These are phyloP conservation scores for Synanthedon vespiformis DNA, from an alignment of 2,888 invertebrate genomes.

Conservation along the genomic window DNA sequence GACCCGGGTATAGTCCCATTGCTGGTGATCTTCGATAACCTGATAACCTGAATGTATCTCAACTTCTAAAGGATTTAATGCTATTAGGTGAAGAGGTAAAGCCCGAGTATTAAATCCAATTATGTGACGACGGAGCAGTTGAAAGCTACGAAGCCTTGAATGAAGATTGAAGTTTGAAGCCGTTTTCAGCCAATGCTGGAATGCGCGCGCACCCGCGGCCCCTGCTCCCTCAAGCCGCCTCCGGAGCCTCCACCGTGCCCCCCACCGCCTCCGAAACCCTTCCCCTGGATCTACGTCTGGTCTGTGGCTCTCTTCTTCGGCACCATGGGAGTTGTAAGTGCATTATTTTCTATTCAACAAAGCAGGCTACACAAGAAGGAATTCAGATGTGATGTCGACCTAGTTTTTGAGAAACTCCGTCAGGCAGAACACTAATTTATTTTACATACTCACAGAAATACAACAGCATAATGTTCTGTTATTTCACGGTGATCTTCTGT, in stretches of 20 bases:
- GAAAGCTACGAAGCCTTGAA: background rate
- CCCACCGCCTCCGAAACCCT: constrained; percentile 39
- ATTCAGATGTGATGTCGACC: background rate
- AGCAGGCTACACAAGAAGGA: background rate
- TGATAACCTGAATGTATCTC: too few species aligned
- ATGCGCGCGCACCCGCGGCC: constrained; percentile 31
- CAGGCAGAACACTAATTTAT: background rate
- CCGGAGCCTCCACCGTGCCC: constrained; percentile 38
- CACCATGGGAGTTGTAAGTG: constrained; percentile 43
- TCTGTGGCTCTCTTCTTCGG: constrained; percentile 28
- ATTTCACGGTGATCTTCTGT: too few species aligned
- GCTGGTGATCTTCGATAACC: too few species aligned
- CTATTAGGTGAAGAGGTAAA: too few species aligned
- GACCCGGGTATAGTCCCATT: too few species aligned
- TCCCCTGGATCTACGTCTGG: constrained; percentile 45
- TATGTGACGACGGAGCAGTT: too few species aligned
- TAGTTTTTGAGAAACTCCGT: background rate
- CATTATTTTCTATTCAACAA: background rate
- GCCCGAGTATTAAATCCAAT: too few species aligned
- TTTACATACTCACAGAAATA: too few species aligned
- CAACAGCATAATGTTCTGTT: too few species aligned
- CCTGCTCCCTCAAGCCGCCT: constrained; percentile 31
- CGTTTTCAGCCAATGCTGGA: constrained; percentile 46
- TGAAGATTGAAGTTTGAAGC: background rate
- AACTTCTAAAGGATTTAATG: too few species aligned